A percentile compares a stretch with the other conserved stretches of the same genome.
phyloP scores from a whole-genome alignment of 2,888 invertebrate species.

The Rutpela maculata region DNA sequence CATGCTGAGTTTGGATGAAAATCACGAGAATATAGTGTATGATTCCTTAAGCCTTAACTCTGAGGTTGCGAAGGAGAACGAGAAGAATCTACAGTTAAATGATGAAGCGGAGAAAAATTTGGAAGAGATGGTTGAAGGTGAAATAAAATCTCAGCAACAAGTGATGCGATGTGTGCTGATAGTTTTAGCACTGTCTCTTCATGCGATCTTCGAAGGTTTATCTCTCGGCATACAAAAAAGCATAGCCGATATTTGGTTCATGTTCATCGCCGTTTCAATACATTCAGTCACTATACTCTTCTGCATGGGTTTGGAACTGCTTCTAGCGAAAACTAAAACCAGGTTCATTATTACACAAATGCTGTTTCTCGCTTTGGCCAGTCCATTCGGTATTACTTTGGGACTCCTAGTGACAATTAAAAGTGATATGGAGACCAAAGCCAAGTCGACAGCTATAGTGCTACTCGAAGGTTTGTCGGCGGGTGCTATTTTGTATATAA shows the following conservation, averaged over 20 bases:
- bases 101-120: constrained; percentile 49
- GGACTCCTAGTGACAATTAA: constrained; percentile 73
- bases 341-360: constrained; percentile 73
- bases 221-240: constrained; percentile 75
- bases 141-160: constrained; percentile 67
- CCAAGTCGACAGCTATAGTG: constrained; percentile 72
- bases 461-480: constrained; percentile 74
- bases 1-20: constrained; percentile 46
- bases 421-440: constrained; percentile 67
- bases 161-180: constrained; percentile 72
- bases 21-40: constrained; percentile 49
- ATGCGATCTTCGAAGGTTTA: constrained; percentile 77
- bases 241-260: constrained; percentile 74
- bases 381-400: constrained; percentile 75
- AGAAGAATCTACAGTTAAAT: constrained; percentile 56
- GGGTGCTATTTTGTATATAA: constrained; percentile 76
- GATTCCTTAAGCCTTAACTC: constrained; percentile 55
- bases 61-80: constrained; percentile 58
- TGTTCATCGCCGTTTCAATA: constrained; percentile 75
- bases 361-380: constrained; percentile 73
- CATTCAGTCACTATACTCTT: constrained; percentile 77
- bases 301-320: constrained; percentile 76
- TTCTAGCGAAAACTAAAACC: constrained; percentile 72
- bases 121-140: constrained; percentile 40
- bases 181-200: constrained; percentile 75